Percentiles rank a stretch among this genome's conserved stretches.
phyloP scores from a whole-genome alignment of 2,888 invertebrate species.

The Zygothrica quintamaculata region DNA sequence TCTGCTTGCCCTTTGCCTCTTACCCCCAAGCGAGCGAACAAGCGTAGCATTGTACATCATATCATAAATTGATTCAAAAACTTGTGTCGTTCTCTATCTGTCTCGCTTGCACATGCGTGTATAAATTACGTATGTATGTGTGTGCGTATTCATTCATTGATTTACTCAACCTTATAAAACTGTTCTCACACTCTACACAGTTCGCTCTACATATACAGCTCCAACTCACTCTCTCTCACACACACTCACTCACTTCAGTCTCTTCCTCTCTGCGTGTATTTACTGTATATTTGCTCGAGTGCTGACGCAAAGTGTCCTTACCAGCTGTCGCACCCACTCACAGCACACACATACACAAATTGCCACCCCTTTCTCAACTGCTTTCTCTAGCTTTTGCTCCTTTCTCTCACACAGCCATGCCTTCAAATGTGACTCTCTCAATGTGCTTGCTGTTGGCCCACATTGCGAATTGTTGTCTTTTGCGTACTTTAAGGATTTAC shows the following conservation, averaged over 20 bases:
- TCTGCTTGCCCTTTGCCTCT: constrained; percentile 63
- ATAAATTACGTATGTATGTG: constrained; percentile 25
- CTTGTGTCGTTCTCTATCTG: constrained; percentile 24
- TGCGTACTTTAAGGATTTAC: constrained; percentile 62
- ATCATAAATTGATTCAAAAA: constrained; percentile 66
- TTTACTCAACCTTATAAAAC: constrained; percentile 43
- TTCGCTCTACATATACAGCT: constrained; percentile 12
- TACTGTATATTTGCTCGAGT: constrained; percentile 47
- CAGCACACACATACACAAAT: constrained; percentile 6
- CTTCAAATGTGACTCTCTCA: constrained; percentile 52
- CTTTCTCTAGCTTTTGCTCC: constrained; percentile 1
- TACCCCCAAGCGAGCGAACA: constrained; percentile 7
- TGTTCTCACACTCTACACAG: constrained; percentile 24
- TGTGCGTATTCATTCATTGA: constrained; percentile 67
- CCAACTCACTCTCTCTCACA: constrained; percentile 10
- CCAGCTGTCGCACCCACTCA: constrained; percentile 46
- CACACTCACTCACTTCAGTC: too few species aligned
- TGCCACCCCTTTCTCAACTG: not conserved
- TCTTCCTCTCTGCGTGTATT: constrained; percentile 18
- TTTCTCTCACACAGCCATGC: constrained; percentile 8
- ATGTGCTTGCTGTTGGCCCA: constrained; percentile 63
- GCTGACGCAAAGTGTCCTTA: constrained; percentile 78
- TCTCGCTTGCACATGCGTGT: constrained; percentile 38
- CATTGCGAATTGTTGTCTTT: constrained; percentile 46
- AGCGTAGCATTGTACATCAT: constrained; percentile 14